Base-by-base conservation (phyloP, 2,797 vertebrate genomes). In the Odontamblyopus lacepedii region DNA sequence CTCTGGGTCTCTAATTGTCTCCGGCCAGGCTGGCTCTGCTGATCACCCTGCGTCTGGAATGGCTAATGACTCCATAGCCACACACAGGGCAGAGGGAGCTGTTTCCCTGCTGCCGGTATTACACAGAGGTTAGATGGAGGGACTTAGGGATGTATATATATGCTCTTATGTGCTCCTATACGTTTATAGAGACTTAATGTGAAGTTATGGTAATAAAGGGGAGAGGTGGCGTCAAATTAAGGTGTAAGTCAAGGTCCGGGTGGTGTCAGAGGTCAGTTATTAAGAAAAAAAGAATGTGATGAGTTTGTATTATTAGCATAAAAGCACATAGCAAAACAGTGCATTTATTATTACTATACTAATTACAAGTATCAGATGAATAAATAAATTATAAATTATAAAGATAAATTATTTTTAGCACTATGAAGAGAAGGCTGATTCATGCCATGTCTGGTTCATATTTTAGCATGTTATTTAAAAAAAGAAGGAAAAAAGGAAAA, bases 1-100 rank as follows among this genome's bases (percentile, higher is more conserved):
- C 88, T 88, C 88, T 82, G 85, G 81, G 88, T 92, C 89, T 92
- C 91, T 93, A 89, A 92, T 91, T 92, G 91, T 92, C 90, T 89
- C 88, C 86, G 89, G 80, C 88, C 88, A 87, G 88, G 78, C 88
- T 84, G 88, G 86, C 87, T 90, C 88, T 78, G 83, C 86, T 91
- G 90, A 91, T 92, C 91, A 92, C 88, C 89, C 87, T 83, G 79
- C 83, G 87, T 89, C 90, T 88, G 88, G 91, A 92, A 92, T 91
- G 86, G 89, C 85, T 90, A 91, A 92, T 93, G 88, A 92, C 88
- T 91, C 87, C 65, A 69, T 76, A 79, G 83, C 78, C 75, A 86
- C 78, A 78, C 66, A 74, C 79, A 80, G 59, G 59, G 59, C 66
- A 68, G 74, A 72, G 78, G 76, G 44, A 15, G 81, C 79, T 79